A percentile compares a stretch with the other conserved stretches of the same genome.
Conservation (phyloP, 2,113 vertebrate genomes). For the Crypturellus undulatus region DNA sequence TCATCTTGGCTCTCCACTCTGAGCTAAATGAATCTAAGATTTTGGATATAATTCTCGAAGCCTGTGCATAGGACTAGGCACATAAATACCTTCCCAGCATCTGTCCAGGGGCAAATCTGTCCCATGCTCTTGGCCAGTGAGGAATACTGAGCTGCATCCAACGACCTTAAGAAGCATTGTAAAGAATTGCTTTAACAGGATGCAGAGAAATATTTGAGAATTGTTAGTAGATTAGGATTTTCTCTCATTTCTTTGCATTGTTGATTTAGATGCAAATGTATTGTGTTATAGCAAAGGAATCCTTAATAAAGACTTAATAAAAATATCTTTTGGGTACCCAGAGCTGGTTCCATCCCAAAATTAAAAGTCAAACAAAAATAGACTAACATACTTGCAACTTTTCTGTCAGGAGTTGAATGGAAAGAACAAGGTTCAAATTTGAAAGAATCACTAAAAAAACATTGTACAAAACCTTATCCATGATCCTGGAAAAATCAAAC, state of each 20-base stretch:
- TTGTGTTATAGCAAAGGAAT: not conserved
- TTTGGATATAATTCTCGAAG: not conserved
- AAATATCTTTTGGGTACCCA: not conserved
- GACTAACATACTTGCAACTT: not conserved
- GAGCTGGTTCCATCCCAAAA: not conserved
- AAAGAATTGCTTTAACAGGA: not conserved
- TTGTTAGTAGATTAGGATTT: not conserved
- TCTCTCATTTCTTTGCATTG: not conserved
- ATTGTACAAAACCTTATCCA: not conserved
- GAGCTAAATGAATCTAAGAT: not conserved
- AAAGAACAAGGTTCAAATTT: not conserved
- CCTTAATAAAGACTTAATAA: not conserved
- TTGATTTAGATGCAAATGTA: not conserved
- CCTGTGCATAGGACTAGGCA: not conserved
- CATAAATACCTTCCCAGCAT: not conserved
- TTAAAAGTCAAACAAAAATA: not conserved
- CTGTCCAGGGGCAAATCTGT: not conserved
- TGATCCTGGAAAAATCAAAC: not conserved
- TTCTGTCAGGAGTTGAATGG: not conserved
- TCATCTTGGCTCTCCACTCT: not conserved
- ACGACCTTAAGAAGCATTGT: not conserved
- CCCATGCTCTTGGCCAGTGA: not conserved
- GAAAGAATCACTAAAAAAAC: not conserved
- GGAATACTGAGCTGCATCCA: not conserved
- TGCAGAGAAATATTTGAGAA: not conserved